A percentile compares a stretch with the other conserved stretches of the same genome.
Evolutionary conservation across 2,888 invertebrate genomes (phyloP).

Genomic region (Cephalotes varians): DNA sequence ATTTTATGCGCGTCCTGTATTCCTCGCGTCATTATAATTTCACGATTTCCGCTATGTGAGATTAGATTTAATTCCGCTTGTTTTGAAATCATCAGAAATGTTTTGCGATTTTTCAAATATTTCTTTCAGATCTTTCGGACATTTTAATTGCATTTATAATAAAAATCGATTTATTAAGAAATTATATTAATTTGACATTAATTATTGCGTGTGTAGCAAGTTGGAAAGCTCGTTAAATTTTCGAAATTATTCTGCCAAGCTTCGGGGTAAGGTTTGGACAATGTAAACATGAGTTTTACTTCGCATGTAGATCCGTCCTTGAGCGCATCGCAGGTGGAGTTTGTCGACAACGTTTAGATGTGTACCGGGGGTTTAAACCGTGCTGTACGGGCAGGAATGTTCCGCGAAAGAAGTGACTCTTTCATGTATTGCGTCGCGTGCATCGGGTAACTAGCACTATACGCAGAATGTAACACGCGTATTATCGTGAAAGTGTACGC

Average conservation of each 20-base stretch:
- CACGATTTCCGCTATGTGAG: background rate
- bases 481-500: slow-evolving; percentile 47
- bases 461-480: slow-evolving; percentile 15
- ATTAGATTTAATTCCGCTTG: background rate
- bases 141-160: background rate
- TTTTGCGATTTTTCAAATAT: no score
- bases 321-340: slow-evolving; percentile 6
- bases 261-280: background rate
- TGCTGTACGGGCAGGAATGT: slow-evolving; percentile 9
- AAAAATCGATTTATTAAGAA: background rate
- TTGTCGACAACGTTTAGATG: slow-evolving; percentile 20
- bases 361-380: slow-evolving; percentile 15
- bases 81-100: background rate
- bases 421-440: slow-evolving; percentile 33
- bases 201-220: background rate
- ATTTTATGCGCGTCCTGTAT: background rate
- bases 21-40: background rate
- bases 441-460: background rate
- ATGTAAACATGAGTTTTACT: background rate
- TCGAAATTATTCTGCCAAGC: background rate
- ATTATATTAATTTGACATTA: background rate
- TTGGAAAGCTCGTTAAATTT: background rate
- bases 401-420: slow-evolving; percentile 37
- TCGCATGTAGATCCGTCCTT: background rate
- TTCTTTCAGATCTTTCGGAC: background rate